phyloP scores from a whole-genome alignment of 2,888 invertebrate genomes.

The Lepidocyrtinus sp. region DNA sequence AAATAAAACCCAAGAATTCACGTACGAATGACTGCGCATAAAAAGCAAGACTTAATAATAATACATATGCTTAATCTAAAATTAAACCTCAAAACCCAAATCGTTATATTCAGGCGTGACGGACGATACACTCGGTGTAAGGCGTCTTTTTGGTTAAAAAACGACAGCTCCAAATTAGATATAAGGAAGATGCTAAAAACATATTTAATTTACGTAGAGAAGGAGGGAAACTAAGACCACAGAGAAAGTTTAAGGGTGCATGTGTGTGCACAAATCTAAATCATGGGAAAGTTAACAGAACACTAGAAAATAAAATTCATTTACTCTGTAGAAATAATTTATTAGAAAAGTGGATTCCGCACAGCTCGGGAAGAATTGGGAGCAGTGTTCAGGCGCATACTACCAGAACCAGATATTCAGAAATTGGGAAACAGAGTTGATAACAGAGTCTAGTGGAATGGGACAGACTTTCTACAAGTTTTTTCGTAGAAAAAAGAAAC shows the following conservation, averaged over 20 bases:
- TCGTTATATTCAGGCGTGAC: neutral
- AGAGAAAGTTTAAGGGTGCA: neutral
- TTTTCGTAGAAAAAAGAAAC: neutral
- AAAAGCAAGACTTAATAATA: neutral
- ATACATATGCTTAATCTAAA: neutral
- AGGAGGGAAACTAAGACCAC: too few relatives aligned
- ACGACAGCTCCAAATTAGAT: neutral
- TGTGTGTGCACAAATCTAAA: neutral
- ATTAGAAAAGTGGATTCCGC: constrained; percentile 25
- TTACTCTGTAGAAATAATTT: constrained; percentile 37
- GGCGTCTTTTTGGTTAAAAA: too few relatives aligned
- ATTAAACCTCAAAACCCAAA: neutral
- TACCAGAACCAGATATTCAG: neutral
- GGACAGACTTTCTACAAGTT: too few relatives aligned
- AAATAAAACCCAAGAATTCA: neutral
- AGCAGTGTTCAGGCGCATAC: neutral
- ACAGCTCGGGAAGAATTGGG: neutral
- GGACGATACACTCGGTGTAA: neutral
- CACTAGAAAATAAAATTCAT: constrained; percentile 15
- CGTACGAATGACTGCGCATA: neutral
- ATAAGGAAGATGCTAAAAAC: neutral
- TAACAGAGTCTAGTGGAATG: too few relatives aligned
- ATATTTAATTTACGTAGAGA: constrained; percentile 25
- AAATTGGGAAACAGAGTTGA: too few relatives aligned
- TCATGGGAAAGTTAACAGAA: neutral